phyloP scores from a whole-genome alignment of 2,113 vertebrate species.

The Sinocyclocheilus anophthalmus region DNA sequence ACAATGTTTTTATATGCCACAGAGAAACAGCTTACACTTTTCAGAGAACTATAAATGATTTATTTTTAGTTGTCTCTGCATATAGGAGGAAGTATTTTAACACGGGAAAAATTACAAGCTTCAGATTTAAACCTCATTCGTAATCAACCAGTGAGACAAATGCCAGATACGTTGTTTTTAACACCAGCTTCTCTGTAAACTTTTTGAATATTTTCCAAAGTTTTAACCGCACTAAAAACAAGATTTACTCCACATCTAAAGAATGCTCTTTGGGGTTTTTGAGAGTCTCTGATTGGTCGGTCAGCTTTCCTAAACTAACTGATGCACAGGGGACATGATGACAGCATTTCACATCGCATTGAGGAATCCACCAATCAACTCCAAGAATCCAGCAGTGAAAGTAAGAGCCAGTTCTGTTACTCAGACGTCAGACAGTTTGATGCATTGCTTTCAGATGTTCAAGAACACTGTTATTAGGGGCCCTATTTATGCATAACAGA shows the following conservation, averaged over 20 bases:
- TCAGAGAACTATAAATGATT: neutral
- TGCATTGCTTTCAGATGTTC: neutral
- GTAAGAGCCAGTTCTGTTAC: conserved; percentile 63
- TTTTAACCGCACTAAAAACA: neutral
- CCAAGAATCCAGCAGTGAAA: conserved; percentile 80
- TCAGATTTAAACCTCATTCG: neutral
- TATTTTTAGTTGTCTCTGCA: neutral
- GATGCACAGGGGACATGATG: conserved; percentile 81
- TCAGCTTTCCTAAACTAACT: conserved; percentile 74
- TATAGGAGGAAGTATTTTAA: too few species aligned
- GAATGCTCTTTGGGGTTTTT: too few species aligned
- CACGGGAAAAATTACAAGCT: neutral
- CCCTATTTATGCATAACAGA: neutral
- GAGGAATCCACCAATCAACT: conserved; percentile 74
- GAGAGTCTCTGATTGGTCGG: neutral
- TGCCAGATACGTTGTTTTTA: too few species aligned
- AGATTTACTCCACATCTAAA: neutral
- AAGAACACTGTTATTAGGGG: neutral
- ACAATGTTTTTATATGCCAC: neutral
- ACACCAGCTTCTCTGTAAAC: neutral
- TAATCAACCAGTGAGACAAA: neutral
- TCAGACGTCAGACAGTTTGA: neutral
- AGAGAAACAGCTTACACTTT: neutral
- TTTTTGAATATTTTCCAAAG: neutral
- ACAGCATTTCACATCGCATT: conserved; percentile 81